Evolutionary conservation across 2,888 invertebrate species (phyloP).

Genomic region (Saturnia pavonia): DNA sequence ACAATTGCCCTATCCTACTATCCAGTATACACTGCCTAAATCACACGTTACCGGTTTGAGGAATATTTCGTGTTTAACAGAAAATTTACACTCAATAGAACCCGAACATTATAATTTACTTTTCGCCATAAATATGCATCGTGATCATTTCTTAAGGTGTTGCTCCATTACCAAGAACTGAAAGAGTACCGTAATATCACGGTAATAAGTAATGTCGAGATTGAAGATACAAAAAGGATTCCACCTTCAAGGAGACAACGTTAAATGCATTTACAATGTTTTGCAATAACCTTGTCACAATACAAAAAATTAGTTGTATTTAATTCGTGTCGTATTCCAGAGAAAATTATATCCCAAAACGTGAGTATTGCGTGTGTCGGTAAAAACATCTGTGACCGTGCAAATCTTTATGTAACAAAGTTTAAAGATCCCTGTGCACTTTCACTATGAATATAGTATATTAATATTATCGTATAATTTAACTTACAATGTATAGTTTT

Average conservation of each 20-base stretch:
- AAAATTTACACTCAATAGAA: too few species aligned
- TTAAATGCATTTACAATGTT: not conserved
- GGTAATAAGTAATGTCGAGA: not conserved
- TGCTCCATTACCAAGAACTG: not conserved
- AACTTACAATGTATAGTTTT: not conserved
- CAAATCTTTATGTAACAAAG: constrained; percentile 8
- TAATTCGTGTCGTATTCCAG: not conserved
- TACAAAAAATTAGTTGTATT: not conserved
- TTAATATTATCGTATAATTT: not conserved
- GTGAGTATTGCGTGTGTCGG: constrained; percentile 1
- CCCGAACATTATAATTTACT: not conserved
- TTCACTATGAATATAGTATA: not conserved
- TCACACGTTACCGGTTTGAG: too few species aligned
- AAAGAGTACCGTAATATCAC: not conserved
- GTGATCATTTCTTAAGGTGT: not conserved
- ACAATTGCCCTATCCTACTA: too few species aligned
- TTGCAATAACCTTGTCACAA: not conserved
- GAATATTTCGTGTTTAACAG: too few species aligned
- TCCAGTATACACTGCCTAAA: too few species aligned
- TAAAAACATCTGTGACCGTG: not conserved
- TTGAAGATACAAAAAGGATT: not conserved
- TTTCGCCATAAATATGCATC: not conserved
- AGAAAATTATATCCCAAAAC: not conserved
- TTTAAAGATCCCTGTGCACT: constrained; percentile 12
- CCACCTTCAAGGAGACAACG: not conserved